Conservation (phyloP, 2,888 invertebrate species). For the Idaea aversata region DNA sequence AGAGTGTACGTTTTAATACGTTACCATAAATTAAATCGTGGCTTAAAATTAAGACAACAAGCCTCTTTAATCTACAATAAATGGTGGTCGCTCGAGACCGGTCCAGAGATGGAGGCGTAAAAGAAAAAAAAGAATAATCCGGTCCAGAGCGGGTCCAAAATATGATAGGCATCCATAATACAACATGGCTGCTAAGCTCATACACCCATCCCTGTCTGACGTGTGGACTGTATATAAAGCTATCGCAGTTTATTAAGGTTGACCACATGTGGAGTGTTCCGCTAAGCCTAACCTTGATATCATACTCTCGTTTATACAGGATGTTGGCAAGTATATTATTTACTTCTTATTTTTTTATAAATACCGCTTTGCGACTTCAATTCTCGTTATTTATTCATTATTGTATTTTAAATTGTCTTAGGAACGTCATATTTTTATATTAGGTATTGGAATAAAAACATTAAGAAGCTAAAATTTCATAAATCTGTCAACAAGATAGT, state of each 20-base stretch:
- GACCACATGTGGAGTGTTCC: constrained; percentile 81
- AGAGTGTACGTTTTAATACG: constrained; percentile 69
- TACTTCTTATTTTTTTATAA: constrained; percentile 11
- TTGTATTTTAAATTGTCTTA: neutral
- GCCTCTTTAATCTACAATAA: constrained; percentile 81
- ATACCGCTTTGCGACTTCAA: neutral
- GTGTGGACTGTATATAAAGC: constrained; percentile 45
- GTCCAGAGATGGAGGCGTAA: constrained; percentile 74
- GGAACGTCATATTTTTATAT: neutral
- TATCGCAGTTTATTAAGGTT: constrained; percentile 76
- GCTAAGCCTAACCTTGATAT: constrained; percentile 81
- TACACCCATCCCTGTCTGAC: constrained; percentile 63
- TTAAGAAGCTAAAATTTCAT: neutral
- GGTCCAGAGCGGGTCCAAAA: constrained; percentile 78
- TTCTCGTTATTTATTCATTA: neutral
- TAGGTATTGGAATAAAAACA: neutral
- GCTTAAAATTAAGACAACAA: constrained; percentile 82
- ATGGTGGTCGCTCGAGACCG: constrained; percentile 76
- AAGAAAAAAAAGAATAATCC: constrained; percentile 77
- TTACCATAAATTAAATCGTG: constrained; percentile 76
- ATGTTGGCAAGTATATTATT: constrained; percentile 45
- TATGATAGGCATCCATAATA: constrained; percentile 81
- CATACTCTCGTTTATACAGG: constrained; percentile 73
- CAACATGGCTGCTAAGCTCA: constrained; percentile 80
- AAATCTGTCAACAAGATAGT: neutral